Evolutionary conservation across 1,140 invertebrate genomes (phyloP).

Genomic region (Eurosta solidaginis): DNA sequence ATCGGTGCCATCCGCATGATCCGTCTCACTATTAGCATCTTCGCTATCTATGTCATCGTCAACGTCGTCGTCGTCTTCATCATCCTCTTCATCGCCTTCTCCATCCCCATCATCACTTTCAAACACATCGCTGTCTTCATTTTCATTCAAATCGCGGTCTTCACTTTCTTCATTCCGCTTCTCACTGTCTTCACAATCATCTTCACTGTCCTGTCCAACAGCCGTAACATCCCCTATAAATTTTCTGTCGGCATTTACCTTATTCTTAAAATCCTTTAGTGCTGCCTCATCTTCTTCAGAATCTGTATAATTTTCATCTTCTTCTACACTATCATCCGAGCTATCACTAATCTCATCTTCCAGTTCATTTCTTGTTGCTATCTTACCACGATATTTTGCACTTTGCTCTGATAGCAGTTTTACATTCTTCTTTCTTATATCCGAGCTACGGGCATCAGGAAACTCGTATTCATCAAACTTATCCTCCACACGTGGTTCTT

Average conservation of each 20-base stretch:
- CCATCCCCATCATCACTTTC: constrained; percentile 48
- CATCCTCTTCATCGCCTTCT: constrained; percentile 39
- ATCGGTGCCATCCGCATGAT: constrained; percentile 53
- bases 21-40: constrained; percentile 47
- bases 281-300: background rate
- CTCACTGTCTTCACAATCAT: constrained; percentile 37
- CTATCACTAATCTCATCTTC: constrained; percentile 39
- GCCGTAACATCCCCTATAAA: constrained; percentile 30
- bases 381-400: constrained; percentile 74
- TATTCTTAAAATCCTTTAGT: background rate
- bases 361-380: constrained; percentile 65
- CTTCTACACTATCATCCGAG: constrained; percentile 34
- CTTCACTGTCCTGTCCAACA: background rate
- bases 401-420: constrained; percentile 71
- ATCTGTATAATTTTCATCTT: constrained; percentile 15
- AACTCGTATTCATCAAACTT: constrained; percentile 65
- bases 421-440: constrained; percentile 68
- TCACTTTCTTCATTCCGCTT: constrained; percentile 38
- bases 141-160: background rate
- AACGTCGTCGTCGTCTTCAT: constrained; percentile 44
- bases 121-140: constrained; percentile 38
- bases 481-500: constrained; percentile 39
- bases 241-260: background rate
- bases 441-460: constrained; percentile 63
- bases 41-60: constrained; percentile 39